Base-by-base conservation (phyloP, 2,113 vertebrate species). In the Murina feae region DNA sequence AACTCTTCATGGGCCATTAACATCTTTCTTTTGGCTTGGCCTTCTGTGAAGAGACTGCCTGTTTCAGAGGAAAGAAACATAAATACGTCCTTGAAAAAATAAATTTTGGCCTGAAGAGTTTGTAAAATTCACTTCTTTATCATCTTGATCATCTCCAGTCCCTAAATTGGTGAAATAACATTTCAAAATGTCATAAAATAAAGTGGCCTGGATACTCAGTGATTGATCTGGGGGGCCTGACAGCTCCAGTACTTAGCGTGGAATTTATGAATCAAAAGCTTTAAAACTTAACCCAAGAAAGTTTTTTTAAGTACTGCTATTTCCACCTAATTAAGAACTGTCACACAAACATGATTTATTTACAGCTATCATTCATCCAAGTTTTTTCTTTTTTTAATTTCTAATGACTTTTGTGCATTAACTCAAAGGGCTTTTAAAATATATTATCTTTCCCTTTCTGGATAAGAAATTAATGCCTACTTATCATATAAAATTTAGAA, bases 281-380 rank as follows among this genome's bases (percentile, higher is more conserved):
- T 97, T 98, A 98, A 98, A 98, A 97, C 93, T 96, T 96, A 96
- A 98, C 95, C 82, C 95, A 97, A 97, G 96, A 97, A 98, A 98
- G 97, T 98, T 98, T 97, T 96, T 97, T 97, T 96, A 98, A 98
- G 96, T 7, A 12, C 88, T 76, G 78, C 86, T 94, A 87, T 98
- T 98, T 98, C 98, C 97, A 98, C 84, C 98, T 98, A 98, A 98
- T 98, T 98, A 98, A 98, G 81, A 94, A 49, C 90, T 96, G 98
- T 97, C 98, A 98, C 84, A 95, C 97, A 97, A 95, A 97, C 96
- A 93, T 95, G 96, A 98, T 98, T 98, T 97, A 98, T 96, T 97
- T 97, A 96, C 90, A 89, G 83, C 94, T 94, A 98, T 98, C 96
- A 96, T 84, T 98, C 97, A 98, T 97, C 97, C 96, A 92, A 94